Conservation (phyloP, 2,797 vertebrate genomes). For the Myotis myotis region DNA sequence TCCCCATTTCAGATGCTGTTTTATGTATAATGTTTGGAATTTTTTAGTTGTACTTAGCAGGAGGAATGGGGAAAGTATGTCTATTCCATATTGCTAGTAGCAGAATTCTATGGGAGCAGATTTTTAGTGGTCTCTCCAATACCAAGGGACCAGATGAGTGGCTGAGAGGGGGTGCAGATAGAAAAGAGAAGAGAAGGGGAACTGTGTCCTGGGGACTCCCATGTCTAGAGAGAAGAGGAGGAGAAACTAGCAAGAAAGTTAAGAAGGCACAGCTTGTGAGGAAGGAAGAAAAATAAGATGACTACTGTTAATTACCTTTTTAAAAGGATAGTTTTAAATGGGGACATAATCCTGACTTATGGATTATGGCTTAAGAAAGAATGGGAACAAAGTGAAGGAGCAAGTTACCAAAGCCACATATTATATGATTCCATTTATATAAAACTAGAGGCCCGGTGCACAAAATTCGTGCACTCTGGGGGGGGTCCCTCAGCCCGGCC, state of each 20-base stretch:
- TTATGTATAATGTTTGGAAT: neutral
- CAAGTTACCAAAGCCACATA: neutral
- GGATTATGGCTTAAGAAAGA: neutral
- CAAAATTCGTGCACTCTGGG: no score
- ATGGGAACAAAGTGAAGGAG: neutral
- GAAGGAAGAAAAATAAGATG: neutral
- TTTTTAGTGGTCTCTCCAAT: neutral
- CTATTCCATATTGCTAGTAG: neutral
- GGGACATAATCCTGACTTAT: neutral
- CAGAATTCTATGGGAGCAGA: neutral
- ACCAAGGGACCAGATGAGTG: neutral
- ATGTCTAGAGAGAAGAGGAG: neutral
- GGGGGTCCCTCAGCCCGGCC: no score
- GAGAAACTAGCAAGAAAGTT: neutral
- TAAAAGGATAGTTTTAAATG: neutral
- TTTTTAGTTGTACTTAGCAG: neutral
- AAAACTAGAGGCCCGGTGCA: no score
- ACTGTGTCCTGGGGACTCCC: neutral
- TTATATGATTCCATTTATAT: neutral
- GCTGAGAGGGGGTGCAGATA: neutral
- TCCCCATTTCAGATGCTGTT: neutral
- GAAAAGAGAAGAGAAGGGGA: neutral
- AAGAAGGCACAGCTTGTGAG: neutral
- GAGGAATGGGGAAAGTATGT: neutral
- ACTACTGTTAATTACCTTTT: neutral